Evolutionary conservation across 2,113 vertebrate genomes (phyloP).

Genomic region (Oostethus manadensis): DNA sequence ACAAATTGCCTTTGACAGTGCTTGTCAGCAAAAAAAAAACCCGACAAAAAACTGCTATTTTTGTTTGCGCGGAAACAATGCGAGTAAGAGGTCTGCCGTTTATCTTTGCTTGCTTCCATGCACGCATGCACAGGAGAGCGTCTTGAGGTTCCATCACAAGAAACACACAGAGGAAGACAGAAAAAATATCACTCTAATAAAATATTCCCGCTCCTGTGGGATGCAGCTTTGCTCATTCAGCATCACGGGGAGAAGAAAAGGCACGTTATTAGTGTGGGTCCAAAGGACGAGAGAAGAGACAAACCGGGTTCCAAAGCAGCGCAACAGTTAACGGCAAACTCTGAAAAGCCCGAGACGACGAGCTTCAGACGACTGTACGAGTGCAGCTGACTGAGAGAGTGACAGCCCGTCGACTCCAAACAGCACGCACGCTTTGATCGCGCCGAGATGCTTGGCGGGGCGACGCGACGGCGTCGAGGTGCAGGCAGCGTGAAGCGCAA

Average conservation of each 20-base stretch:
- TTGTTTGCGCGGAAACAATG: slow-evolving; percentile 65
- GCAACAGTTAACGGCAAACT: slow-evolving; percentile 61
- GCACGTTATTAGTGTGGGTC: slow-evolving; percentile 51
- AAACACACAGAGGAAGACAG: slow-evolving; percentile 44
- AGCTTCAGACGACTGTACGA: slow-evolving; percentile 52
- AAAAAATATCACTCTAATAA: slow-evolving; percentile 64
- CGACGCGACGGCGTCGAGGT: slow-evolving; percentile 29
- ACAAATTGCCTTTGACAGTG: slow-evolving; percentile 46
- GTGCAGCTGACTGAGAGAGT: slow-evolving; percentile 53
- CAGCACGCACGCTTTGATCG: slow-evolving; percentile 43
- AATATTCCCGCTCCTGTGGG: slow-evolving; percentile 67
- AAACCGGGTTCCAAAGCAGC: slow-evolving; percentile 58
- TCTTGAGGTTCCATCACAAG: slow-evolving; percentile 51
- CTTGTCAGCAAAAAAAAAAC: slow-evolving; percentile 66
- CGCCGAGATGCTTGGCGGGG: slow-evolving; percentile 27
- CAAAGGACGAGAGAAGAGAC: slow-evolving; percentile 31
- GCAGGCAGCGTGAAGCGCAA: slow-evolving; percentile 43
- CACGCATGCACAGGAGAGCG: slow-evolving; percentile 36
- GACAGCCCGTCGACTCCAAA: slow-evolving; percentile 46
- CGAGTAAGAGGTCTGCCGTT: slow-evolving; percentile 62
- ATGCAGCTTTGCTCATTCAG: slow-evolving; percentile 62
- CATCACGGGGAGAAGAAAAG: slow-evolving; percentile 45
- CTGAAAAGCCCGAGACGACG: slow-evolving; percentile 38
- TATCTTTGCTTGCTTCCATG: slow-evolving; percentile 53
- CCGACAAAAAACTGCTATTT: slow-evolving; percentile 34